Conservation (phyloP, 2,888 invertebrate genomes). For the Tiliacea citrago region DNA sequence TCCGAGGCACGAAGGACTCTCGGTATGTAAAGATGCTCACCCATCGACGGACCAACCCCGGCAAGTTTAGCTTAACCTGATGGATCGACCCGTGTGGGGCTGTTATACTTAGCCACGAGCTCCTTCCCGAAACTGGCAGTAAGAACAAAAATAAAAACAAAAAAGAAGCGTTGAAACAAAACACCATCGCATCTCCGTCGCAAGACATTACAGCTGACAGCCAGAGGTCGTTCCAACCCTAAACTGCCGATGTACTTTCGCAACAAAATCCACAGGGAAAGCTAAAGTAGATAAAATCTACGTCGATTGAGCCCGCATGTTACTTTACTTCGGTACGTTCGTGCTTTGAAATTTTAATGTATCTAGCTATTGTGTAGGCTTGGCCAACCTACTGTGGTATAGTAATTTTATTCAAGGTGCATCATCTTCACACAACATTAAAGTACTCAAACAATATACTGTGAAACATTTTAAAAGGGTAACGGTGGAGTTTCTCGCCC, state of each 20-base stretch:
- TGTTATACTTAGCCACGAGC: no score
- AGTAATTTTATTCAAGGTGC: no score
- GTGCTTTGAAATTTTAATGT: constrained; percentile 66
- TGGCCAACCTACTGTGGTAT: constrained; percentile 12
- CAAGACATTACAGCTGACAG: constrained; percentile 16
- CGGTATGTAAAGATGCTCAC: no score
- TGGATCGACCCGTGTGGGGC: no score
- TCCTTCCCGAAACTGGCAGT: neutral
- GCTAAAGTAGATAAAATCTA: constrained; percentile 55
- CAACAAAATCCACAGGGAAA: constrained; percentile 27
- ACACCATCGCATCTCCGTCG: neutral
- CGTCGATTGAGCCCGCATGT: constrained; percentile 61
- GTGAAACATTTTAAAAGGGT: no score
- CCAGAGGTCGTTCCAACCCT: constrained; percentile 38
- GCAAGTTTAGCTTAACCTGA: no score
- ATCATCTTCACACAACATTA: no score
- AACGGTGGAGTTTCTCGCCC: no score
- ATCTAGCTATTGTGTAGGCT: constrained; percentile 32
- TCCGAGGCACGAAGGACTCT: no score
- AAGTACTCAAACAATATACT: no score
- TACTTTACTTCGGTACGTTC: constrained; percentile 40
- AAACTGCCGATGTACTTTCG: constrained; percentile 21
- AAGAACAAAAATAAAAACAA: neutral
- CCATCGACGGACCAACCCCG: no score
- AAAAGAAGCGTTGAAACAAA: neutral